A percentile compares a stretch with the other conserved stretches of the same genome.
Evolutionary conservation across 2,113 vertebrate species (phyloP).

Genomic region (Rhombomys opimus): DNA sequence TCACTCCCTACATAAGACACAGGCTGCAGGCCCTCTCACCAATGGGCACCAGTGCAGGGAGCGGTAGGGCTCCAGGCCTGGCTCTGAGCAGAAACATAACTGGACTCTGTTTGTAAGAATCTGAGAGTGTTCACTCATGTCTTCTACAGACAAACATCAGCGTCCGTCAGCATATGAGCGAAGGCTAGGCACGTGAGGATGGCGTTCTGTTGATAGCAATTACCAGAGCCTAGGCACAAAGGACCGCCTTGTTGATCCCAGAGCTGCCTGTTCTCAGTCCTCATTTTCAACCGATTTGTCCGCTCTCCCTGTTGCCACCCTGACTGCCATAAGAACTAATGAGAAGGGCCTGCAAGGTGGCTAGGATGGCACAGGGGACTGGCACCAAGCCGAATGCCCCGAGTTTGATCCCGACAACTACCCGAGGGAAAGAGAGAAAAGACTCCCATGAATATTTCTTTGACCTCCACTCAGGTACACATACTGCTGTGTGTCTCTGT

Average conservation of each 20-base stretch:
- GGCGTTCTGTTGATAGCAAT: too few species aligned
- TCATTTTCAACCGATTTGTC: neutral
- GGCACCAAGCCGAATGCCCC: neutral
- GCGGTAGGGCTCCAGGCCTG: rapidly evolving
- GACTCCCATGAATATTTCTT: neutral
- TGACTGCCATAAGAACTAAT: neutral
- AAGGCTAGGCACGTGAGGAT: neutral
- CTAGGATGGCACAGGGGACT: neutral
- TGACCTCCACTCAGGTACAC: neutral
- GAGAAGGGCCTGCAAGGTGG: neutral
- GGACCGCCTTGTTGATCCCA: rapidly evolving
- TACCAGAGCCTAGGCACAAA: too few species aligned
- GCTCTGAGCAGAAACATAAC: neutral
- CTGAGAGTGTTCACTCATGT: neutral
- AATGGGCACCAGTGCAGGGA: rapidly evolving
- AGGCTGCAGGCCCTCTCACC: rapidly evolving
- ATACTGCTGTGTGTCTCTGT: neutral
- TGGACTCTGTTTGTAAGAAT: neutral
- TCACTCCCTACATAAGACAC: rapidly evolving
- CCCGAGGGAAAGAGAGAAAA: neutral
- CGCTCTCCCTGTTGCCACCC: rapidly evolving
- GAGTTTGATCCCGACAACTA: neutral
- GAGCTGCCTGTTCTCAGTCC: too few species aligned
- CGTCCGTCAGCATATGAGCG: neutral
- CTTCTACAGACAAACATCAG: neutral